Evolutionary conservation across 2,113 vertebrate species (phyloP), one percentile per base, ranked within the genome.

Genomic region (Psittacus erithacus): DNA sequence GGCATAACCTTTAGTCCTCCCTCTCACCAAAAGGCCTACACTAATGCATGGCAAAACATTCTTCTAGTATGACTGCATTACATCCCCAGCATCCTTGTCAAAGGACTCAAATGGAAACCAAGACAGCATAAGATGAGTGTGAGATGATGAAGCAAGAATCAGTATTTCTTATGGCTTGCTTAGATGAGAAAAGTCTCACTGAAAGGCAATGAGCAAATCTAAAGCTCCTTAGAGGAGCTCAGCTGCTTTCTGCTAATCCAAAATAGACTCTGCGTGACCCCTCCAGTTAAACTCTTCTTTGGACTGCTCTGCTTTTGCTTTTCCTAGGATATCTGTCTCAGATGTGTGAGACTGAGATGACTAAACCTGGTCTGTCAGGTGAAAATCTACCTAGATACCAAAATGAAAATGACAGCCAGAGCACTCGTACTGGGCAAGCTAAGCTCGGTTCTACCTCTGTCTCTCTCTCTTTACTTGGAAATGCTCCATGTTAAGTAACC

Each of bases 311-410:
- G 76, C 79, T 89, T 93, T 92, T 85, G 46, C 75, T 94, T 95
- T 88, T 60, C 85, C 69, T 9, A 82, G 65, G 64, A 71, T 78
- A 90, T 82, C 39, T 52, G n/a, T 63, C 38, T 89, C 39, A 44
- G 44, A 31, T 33, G 64, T 74, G 35, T 73, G 57, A 92, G 59
- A 86, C 38, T 46, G 35, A 75, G 77, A 82, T 69, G 65, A 92
- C 60, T 88, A 95, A 93, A 92, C 53, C 65, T 95, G 52, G 64
- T 90, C 68, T 95, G 49, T 76, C 76, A 91, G 79, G 73, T 82
- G 53, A 88, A 92, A 92, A 74, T 62, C 38, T 44, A 73, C 24
- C 43, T 64, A 81, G 77, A 75, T 43, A 82, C 28, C 35, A 80
- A 44, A 92, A 85, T 47, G 49, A 91, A 92, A 94, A 78, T 39